These are phyloP conservation scores for Spinus olivaceus DNA, from an alignment of 2,797 vertebrate species.

Conservation along the genomic window DNA sequence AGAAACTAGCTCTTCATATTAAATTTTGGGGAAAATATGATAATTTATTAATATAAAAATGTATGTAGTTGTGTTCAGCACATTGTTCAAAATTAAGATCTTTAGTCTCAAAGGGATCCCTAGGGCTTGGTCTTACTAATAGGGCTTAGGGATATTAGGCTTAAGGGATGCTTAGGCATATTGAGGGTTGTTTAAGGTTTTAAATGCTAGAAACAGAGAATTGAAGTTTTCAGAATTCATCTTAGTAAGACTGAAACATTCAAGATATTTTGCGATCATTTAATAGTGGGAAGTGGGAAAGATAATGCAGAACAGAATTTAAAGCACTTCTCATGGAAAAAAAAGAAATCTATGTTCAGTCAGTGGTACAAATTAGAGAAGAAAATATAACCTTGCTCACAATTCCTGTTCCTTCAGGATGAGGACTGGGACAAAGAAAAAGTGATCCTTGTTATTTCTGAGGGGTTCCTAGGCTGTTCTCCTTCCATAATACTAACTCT, in stretches of 20 bases:
- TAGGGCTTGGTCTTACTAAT: neutral
- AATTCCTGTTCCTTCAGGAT: neutral
- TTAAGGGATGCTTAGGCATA: neutral
- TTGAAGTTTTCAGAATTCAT: neutral
- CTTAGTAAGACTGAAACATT: neutral
- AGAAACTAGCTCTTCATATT: neutral
- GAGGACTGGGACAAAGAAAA: neutral
- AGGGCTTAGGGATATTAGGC: neutral
- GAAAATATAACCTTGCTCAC: neutral
- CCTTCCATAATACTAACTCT: neutral
- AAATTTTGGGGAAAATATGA: neutral
- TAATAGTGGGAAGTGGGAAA: neutral
- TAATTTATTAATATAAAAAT: neutral
- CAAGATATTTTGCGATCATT: neutral
- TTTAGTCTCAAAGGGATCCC: neutral
- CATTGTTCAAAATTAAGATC: neutral
- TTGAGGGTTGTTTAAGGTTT: neutral
- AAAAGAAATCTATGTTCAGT: neutral
- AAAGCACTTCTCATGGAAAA: neutral
- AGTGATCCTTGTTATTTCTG: neutral
- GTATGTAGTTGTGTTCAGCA: neutral
- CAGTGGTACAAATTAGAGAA: neutral
- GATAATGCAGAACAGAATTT: neutral
- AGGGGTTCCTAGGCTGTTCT: neutral
- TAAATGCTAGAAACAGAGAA: neutral